Evolutionary conservation across 2,888 invertebrate species (phyloP), one percentile per base, ranked within the genome.

Genomic region (Metopia argyrocephala): DNA sequence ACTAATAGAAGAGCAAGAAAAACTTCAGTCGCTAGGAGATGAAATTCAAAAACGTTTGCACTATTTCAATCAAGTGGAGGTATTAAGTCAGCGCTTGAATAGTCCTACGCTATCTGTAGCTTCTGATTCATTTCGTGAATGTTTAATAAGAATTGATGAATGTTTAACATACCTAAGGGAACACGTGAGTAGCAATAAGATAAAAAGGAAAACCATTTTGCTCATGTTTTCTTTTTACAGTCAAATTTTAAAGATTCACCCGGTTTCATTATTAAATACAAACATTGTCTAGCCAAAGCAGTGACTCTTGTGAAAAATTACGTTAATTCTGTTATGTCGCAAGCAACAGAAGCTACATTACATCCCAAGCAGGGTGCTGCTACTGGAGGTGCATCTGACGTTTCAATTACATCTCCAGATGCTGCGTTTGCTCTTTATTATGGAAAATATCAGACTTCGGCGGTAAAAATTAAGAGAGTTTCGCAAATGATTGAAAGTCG

Each of bases 381-480:
- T 18, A 12, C 7, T 9, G 31, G n/a, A 18, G 50, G 68, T 56
- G 85, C 85, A 20, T 89, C 89, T 48, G 90, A 86, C 46, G 71
- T 85, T 23, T 76, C 87, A 21, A 73, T 78, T 7, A 85, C 85
- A 7, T 91, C 92, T 15, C 87, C 89, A 0, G 94, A 95, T 85
- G 93, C 94, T 0, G 94, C 95, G 31, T 96, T 94, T 91, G 97
- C 95, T 59, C 93, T 93, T 45, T 98, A 97, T 87, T 99, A 98
- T 87, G 98, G 98, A 0, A 97, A 97, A 91, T 99, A 98, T 89
- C 96, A 98, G 89, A 95, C 96, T 0, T 95, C 96, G n/a, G 95
- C 98, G 0, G 94, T 95, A 0, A 95, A 96, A 88, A 92, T 98
- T 1, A 95, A 94, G 85, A 93, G 94, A 76, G 93, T 98, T 7